A percentile compares a stretch with the other conserved stretches of the same genome.
These are phyloP conservation scores for Nephrocerus scutellatus DNA, from an alignment of 2,888 invertebrate genomes.

Conservation along the genomic window DNA sequence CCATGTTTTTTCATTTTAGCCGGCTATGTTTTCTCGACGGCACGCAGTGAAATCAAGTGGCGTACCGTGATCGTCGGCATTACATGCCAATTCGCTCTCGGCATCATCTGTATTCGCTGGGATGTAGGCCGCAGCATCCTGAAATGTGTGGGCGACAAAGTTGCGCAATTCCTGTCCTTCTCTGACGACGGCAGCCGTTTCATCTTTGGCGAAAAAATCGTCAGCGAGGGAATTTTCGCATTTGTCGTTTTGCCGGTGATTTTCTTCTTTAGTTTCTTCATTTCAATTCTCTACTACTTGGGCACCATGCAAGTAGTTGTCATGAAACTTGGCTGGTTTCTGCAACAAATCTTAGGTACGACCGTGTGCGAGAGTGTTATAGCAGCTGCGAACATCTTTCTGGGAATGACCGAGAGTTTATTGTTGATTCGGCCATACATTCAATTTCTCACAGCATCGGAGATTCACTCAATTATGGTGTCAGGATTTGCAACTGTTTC, in stretches of 20 bases:
- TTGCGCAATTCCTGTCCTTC: conserved; percentile 67
- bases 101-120: conserved; percentile 78
- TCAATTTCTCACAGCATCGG: conserved; percentile 67
- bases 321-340: conserved; percentile 65
- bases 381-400: conserved; percentile 83
- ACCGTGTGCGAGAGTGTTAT: conserved; percentile 93
- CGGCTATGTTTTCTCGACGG: conserved; percentile 56
- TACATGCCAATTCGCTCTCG: conserved; percentile 72
- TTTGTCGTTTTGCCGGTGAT: conserved; percentile 84
- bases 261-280: conserved; percentile 83
- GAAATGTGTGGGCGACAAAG: conserved; percentile 56
- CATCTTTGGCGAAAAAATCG: conserved; percentile 65
- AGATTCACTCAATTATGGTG: conserved; percentile 84
- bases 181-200: conserved; percentile 72
- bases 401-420: conserved; percentile 87
- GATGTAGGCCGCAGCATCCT: conserved; percentile 62
- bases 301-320: conserved; percentile 84
- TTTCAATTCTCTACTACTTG: conserved; percentile 78
- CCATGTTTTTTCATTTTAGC: conserved; percentile 55
- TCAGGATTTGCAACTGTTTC: conserved; percentile 92
- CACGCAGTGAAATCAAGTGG: conserved; percentile 61
- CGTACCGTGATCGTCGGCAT: conserved; percentile 70
- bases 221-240: conserved; percentile 63
- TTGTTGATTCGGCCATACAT: conserved; percentile 81
- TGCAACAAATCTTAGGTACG: conserved; percentile 67